These are phyloP conservation scores for Thamnophis sirtalis DNA, from an alignment of 2,113 vertebrate genomes.

Conservation along the genomic window DNA sequence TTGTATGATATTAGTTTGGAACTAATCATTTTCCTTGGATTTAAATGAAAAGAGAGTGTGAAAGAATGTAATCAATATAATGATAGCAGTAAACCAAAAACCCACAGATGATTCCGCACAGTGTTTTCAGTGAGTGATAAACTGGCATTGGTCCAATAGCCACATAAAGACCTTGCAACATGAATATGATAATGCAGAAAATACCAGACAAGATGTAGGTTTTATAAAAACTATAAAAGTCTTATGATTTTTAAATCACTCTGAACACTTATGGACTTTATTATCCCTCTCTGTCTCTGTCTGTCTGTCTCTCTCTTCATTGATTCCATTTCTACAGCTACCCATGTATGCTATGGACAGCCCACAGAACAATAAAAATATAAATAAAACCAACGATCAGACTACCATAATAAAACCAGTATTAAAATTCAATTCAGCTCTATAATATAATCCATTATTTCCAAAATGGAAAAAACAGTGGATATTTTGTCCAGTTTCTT, in stretches of 20 bases:
- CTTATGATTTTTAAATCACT: not conserved
- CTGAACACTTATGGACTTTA: not conserved
- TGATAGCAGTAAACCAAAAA: not conserved
- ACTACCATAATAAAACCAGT: not conserved
- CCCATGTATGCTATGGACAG: not conserved
- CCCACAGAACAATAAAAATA: not conserved
- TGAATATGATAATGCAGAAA: not conserved
- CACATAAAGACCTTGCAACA: not conserved
- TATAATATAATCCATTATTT: not conserved
- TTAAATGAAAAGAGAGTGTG: not conserved
- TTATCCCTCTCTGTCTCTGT: not conserved
- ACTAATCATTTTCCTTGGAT: not conserved
- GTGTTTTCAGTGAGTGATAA: not conserved
- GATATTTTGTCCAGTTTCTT: not conserved
- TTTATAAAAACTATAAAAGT: not conserved
- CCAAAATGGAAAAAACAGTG: conserved; percentile 10
- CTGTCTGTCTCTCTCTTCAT: not conserved
- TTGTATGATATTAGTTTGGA: not conserved
- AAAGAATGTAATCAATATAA: not conserved
- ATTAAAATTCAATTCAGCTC: not conserved
- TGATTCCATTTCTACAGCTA: not conserved
- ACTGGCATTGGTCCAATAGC: not conserved
- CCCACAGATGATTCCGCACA: not conserved
- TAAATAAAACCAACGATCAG: not conserved
- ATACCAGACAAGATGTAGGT: not conserved